Evolutionary conservation across 2,888 invertebrate species (phyloP).

Genomic region (Cerastoderma edule): DNA sequence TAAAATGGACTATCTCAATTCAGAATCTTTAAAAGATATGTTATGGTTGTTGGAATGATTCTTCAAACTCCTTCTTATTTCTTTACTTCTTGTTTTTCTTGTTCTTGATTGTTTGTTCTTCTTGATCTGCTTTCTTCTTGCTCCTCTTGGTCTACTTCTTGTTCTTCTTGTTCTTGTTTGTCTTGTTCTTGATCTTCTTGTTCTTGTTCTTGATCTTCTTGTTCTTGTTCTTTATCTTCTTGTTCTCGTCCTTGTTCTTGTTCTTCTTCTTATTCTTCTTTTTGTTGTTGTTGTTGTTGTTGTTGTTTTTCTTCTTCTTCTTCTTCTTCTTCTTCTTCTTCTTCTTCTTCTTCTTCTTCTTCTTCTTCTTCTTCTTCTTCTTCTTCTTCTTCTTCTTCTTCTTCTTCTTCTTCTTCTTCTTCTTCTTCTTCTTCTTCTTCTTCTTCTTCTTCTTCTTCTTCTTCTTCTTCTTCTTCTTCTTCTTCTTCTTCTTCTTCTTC

Average conservation of each 20-base stretch:
- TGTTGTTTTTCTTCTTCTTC: no score
- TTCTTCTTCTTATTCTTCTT: no score
- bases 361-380: constrained; percentile 17
- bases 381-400: neutral
- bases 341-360: neutral
- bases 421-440: neutral
- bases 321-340: constrained; percentile 9
- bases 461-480: neutral
- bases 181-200: neutral
- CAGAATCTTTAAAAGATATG: no score
- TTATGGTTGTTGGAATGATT: no score
- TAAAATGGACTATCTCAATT: no score
- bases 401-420: constrained; percentile 20
- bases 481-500: neutral
- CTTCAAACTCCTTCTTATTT: no score
- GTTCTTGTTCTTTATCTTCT: neutral
- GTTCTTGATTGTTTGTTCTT: no score
- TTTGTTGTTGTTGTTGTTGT: no score
- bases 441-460: neutral
- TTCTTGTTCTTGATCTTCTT: constrained; percentile 4
- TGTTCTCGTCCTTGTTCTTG: neutral
- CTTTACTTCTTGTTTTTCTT: no score
- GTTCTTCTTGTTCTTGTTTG: no score
- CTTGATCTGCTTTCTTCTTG: no score
- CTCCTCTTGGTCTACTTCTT: no score